These are phyloP conservation scores for Acromyrmex heyeri DNA, from an alignment of 1,140 invertebrate genomes.

Conservation along the genomic window DNA sequence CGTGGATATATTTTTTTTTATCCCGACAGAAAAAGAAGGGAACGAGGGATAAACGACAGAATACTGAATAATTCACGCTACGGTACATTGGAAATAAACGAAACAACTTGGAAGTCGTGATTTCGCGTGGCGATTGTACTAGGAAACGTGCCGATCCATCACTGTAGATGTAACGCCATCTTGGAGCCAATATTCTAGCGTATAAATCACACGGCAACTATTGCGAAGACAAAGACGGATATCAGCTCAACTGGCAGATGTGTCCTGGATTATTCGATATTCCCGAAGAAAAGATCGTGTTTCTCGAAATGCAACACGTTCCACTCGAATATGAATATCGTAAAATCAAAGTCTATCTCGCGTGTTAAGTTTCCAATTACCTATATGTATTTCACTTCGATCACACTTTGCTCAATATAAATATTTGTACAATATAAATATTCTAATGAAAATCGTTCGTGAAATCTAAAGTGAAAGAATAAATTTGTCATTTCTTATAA, in stretches of 20 bases:
- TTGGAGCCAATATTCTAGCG: constrained; percentile 78
- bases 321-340: constrained; percentile 57
- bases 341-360: constrained; percentile 19
- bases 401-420: neutral
- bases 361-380: constrained; percentile 55
- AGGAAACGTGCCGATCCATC: constrained; percentile 72
- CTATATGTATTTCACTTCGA: constrained; percentile 11
- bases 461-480: neutral
- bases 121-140: constrained; percentile 61
- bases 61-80: constrained; percentile 43
- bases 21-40: neutral
- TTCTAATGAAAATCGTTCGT: neutral
- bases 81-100: constrained; percentile 32
- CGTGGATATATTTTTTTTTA: neutral
- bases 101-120: constrained; percentile 59
- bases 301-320: constrained; percentile 33
- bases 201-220: constrained; percentile 79
- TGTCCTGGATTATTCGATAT: constrained; percentile 73
- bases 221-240: constrained; percentile 78
- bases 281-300: constrained; percentile 57
- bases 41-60: neutral
- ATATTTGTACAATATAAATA: constrained; percentile 5
- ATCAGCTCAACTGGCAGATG: constrained; percentile 73
- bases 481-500: constrained; percentile 11
- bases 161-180: constrained; percentile 73